Evolutionary conservation across 2,113 vertebrate species (phyloP).

Genomic region (Xerus inauris): DNA sequence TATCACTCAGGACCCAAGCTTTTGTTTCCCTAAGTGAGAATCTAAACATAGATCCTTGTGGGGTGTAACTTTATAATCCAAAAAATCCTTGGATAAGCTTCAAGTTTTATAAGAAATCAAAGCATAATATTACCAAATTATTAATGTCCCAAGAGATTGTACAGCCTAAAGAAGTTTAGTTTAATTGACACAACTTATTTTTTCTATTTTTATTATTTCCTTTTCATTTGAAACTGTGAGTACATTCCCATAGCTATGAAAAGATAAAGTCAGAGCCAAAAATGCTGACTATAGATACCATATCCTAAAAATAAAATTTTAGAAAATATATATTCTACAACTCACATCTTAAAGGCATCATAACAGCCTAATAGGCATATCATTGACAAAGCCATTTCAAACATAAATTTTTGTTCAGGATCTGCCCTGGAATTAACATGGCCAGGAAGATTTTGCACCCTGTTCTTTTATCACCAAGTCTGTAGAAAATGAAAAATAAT

Average conservation of each 20-base stretch:
- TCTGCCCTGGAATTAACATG: neutral
- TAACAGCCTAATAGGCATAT: neutral
- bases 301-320: slow-evolving; percentile 44
- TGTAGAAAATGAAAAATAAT: slow-evolving; percentile 47
- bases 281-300: neutral
- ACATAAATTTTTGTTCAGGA: neutral
- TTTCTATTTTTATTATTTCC: slow-evolving; percentile 13
- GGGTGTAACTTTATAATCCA: neutral
- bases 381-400: neutral
- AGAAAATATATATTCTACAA: neutral
- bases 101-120: slow-evolving; percentile 24
- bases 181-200: slow-evolving; percentile 33
- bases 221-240: slow-evolving; percentile 38
- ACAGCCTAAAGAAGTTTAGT: neutral
- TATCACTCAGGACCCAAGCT: neutral
- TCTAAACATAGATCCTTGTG: neutral
- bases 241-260: slow-evolving; percentile 22
- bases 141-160: neutral
- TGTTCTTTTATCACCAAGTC: neutral
- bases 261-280: slow-evolving; percentile 23
- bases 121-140: slow-evolving; percentile 20
- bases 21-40: neutral
- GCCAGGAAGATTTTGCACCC: neutral
- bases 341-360: neutral
- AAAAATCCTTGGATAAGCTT: neutral